Conservation (phyloP, 1,140 invertebrate species). For the Hycleus cichorii region DNA sequence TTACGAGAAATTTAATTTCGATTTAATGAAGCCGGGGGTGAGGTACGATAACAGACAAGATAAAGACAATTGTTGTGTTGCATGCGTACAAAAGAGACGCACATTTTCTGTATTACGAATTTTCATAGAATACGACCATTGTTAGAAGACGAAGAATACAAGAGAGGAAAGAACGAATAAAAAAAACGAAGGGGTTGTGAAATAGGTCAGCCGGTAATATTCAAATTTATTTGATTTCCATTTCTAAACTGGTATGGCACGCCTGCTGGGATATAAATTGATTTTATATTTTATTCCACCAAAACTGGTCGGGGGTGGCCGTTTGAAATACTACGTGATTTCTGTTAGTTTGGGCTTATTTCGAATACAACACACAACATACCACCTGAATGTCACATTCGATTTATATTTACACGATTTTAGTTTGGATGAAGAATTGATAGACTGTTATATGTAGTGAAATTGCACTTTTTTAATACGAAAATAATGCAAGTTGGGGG, state of each 20-base stretch:
- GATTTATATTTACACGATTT: too few species aligned
- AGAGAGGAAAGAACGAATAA: neutral
- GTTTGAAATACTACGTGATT: too few species aligned
- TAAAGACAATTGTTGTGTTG: neutral
- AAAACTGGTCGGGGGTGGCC: neutral
- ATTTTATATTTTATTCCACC: slow-evolving; percentile 19
- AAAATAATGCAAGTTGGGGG: too few species aligned
- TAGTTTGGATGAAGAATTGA: too few species aligned
- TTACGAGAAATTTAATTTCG: slow-evolving; percentile 3
- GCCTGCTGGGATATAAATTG: slow-evolving; percentile 18
- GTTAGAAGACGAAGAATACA: neutral
- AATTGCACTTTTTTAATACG: too few species aligned
- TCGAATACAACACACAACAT: too few species aligned
- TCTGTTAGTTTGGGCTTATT: too few species aligned
- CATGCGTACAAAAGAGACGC: neutral
- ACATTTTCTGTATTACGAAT: neutral
- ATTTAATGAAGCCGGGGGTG: slow-evolving; percentile 6
- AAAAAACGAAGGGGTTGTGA: slow-evolving; percentile 2
- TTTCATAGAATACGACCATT: neutral
- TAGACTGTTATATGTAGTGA: too few species aligned
- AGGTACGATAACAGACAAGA: neutral
- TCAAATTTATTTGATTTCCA: slow-evolving; percentile 24
- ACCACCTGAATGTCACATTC: too few species aligned
- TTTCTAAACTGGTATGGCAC: slow-evolving; percentile 18
- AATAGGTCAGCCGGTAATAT: slow-evolving; percentile 21